phyloP scores from a whole-genome alignment of 2,888 invertebrate species.

The Pyralis farinalis region DNA sequence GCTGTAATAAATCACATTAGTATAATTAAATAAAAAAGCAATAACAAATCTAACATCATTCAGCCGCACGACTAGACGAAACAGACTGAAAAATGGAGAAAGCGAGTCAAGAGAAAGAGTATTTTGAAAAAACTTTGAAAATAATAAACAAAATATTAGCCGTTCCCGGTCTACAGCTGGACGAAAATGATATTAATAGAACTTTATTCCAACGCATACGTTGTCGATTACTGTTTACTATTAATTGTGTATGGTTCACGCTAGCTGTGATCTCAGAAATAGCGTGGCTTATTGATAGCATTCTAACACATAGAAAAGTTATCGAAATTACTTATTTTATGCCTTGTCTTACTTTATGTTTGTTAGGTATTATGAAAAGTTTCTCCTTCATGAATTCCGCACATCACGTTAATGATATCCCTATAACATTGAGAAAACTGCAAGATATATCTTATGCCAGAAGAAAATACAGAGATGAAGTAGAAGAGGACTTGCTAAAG shows the following conservation, averaged over 20 bases:
- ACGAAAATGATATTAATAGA: constrained; percentile 24
- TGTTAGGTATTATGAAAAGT: constrained; percentile 34
- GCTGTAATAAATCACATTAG: no score
- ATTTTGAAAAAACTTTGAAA: constrained; percentile 28
- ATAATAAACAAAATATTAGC: constrained; percentile 25
- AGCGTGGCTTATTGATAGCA: constrained; percentile 25
- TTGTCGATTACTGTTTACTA: constrained; percentile 25
- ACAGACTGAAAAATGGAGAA: constrained; percentile 8
- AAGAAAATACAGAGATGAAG: constrained; percentile 5
- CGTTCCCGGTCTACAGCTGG: constrained; percentile 27
- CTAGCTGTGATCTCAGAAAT: constrained; percentile 22
- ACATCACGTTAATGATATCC: constrained; percentile 27
- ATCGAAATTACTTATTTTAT: constrained; percentile 33
- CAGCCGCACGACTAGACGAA: no score
- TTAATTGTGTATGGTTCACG: constrained; percentile 25
- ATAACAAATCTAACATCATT: no score
- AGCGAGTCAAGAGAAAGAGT: constrained; percentile 20
- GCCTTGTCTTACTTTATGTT: constrained; percentile 34
- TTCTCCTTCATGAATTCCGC: constrained; percentile 30
- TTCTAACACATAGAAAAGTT: constrained; percentile 21
- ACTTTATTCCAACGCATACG: constrained; percentile 21
- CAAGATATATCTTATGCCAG: constrained; percentile 11
- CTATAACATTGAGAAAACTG: constrained; percentile 24
- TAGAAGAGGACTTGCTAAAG: constrained; percentile 12
- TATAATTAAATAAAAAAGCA: no score